Evolutionary conservation across 2,113 vertebrate species (phyloP).

Genomic region (Xiphias gladius): DNA sequence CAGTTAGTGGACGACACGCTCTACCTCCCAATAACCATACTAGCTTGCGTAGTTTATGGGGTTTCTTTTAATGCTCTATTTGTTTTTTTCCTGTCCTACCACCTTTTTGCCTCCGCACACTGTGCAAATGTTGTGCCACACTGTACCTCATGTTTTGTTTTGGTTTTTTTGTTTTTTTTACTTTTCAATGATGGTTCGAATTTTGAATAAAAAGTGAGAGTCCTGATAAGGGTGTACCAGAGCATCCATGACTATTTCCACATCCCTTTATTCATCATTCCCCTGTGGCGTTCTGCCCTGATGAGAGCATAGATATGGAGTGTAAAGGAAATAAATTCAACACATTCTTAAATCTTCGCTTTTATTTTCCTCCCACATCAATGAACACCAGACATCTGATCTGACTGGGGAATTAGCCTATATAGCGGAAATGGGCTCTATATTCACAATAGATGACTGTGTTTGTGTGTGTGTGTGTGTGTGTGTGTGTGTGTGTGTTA

Average conservation of each 20-base stretch:
- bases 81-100: neutral
- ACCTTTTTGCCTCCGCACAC: neutral
- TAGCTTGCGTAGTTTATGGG: neutral
- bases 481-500: constrained; percentile 3
- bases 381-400: constrained; percentile 57
- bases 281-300: constrained; percentile 23
- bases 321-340: constrained; percentile 63
- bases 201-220: too few species aligned
- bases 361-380: constrained; percentile 59
- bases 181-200: too few species aligned
- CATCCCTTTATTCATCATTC: constrained; percentile 45
- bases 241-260: constrained; percentile 40
- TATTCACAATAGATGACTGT: constrained; percentile 42
- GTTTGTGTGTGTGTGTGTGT: constrained; percentile 16
- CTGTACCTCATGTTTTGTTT: too few species aligned
- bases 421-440: constrained; percentile 41
- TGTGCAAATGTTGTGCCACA: too few species aligned
- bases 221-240: too few species aligned
- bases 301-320: constrained; percentile 53
- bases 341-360: constrained; percentile 52
- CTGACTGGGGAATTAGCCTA: constrained; percentile 63
- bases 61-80: neutral
- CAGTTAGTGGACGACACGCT: neutral
- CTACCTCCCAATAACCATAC: too few species aligned
- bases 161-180: neutral